A percentile compares a stretch with the other conserved stretches of the same genome.
phyloP scores from a whole-genome alignment of 2,113 vertebrate species.

The Colaptes auratus region DNA sequence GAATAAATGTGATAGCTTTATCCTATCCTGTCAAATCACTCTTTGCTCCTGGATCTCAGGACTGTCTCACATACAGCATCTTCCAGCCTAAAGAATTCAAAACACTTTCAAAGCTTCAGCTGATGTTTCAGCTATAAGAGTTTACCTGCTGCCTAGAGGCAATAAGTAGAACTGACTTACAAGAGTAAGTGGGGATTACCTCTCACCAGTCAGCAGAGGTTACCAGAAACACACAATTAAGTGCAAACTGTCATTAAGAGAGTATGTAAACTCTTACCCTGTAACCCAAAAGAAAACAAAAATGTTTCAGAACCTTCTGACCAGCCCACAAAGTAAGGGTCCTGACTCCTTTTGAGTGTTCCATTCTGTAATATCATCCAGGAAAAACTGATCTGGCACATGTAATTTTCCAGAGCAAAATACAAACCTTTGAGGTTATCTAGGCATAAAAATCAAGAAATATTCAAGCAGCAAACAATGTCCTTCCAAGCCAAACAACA shows the following conservation, averaged over 20 bases:
- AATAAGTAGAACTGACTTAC: neutral
- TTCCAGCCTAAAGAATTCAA: neutral
- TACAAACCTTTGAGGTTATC: constrained; percentile 48
- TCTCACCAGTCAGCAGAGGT: constrained; percentile 36
- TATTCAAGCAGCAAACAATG: constrained; percentile 58
- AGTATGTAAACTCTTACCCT: constrained; percentile 5
- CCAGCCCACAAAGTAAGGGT: neutral
- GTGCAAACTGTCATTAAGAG: neutral
- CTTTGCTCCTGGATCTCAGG: neutral
- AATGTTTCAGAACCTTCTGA: neutral
- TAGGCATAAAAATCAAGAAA: constrained; percentile 69
- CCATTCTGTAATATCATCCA: neutral
- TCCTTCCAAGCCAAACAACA: constrained; percentile 59
- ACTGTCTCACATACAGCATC: neutral
- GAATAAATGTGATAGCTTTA: neutral
- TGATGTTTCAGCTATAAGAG: neutral
- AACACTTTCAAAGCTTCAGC: neutral
- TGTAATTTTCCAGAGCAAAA: constrained; percentile 38
- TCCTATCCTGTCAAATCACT: neutral
- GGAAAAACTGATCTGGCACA: neutral
- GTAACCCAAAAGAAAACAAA: neutral
- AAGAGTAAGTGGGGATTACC: neutral
- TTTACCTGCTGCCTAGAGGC: neutral
- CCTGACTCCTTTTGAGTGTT: neutral
- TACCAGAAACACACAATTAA: constrained; percentile 20